Conservation (phyloP, 2,888 invertebrate genomes). For the Pachydiplax longipennis region DNA sequence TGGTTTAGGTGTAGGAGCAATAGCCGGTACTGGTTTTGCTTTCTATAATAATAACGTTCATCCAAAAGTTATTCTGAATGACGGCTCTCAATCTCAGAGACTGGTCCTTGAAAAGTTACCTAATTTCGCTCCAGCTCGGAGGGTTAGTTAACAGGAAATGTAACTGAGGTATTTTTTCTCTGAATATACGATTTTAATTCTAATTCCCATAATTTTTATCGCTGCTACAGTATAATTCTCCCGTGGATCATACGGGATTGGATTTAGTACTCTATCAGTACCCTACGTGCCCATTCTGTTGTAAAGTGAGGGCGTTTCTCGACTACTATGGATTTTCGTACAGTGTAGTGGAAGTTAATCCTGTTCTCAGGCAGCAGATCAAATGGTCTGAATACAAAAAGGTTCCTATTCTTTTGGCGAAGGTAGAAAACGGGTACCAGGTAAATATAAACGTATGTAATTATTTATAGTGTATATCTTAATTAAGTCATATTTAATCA, state of each 20-base stretch:
- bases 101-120: slow-evolving; percentile 56
- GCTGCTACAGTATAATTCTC: slow-evolving; percentile 66
- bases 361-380: slow-evolving; percentile 88
- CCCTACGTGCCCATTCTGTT: slow-evolving; percentile 97
- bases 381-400: slow-evolving; percentile 95
- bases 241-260: slow-evolving; percentile 71
- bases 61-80: slow-evolving; percentile 60
- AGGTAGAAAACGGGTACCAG: slow-evolving; percentile 73
- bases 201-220: background rate
- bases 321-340: slow-evolving; percentile 94
- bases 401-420: slow-evolving; percentile 88
- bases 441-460: background rate
- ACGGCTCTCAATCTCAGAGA: slow-evolving; percentile 58
- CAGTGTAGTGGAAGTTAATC: slow-evolving; percentile 96
- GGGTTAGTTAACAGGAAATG: slow-evolving; percentile 56
- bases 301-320: slow-evolving; percentile 89
- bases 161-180: background rate
- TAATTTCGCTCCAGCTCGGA: slow-evolving; percentile 60
- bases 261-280: slow-evolving; percentile 93
- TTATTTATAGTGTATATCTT: background rate
- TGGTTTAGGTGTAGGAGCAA: slow-evolving; percentile 59
- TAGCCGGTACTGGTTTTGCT: slow-evolving; percentile 63
- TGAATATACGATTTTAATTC: background rate
- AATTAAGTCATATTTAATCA: too few relatives aligned
- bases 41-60: slow-evolving; percentile 60